Base-by-base conservation (phyloP, 2,888 invertebrate species). In the Tipula helvola region DNA sequence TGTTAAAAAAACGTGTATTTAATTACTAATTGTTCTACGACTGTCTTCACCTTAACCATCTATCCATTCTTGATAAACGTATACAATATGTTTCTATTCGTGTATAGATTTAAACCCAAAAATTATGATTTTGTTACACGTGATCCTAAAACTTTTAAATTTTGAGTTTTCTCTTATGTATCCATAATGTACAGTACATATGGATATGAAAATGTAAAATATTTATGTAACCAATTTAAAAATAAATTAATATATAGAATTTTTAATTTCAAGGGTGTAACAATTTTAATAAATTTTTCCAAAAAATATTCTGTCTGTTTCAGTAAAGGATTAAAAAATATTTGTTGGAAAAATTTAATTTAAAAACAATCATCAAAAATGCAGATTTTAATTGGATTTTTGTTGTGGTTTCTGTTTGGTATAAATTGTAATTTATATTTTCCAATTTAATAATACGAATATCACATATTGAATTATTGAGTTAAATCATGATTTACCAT, bases 301-400 rank as follows among this genome's bases (percentile, higher is more conserved):
- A 71, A 52, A 39, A 71, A 71, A 71, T 71, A 28, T 71, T 71
- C 28, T 71, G 28, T 18, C 52, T 57, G 52, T 28, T 28, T 8
- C 71, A 28, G 28, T 28, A 16, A 52, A 18, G 71, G 71, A 71
- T 28, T 28, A 71, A 71, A 71, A 71, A 71, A 71, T 71, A 28
- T 13, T 71, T 71, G 28, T 71, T 71, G 28, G 71, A 71, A 71
- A 71, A 71, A 71, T 71, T 28, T 71, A 71, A 71, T 71, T 71
- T 71, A 71, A 71, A 71, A 71, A 71, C 71, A 71, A 71, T 71
- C 71, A 71, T 71, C 71, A 71, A 71, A 71, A 71, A 71, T 71
- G 71, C 71, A 71, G 71, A 71, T 71, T 71, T 71, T 71, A 71
- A 71, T 71, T 71, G 71, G 71, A 71, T 71, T 71, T 71, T 71